Conservation (phyloP, 2,113 vertebrate species). For the Alligator sinensis region DNA sequence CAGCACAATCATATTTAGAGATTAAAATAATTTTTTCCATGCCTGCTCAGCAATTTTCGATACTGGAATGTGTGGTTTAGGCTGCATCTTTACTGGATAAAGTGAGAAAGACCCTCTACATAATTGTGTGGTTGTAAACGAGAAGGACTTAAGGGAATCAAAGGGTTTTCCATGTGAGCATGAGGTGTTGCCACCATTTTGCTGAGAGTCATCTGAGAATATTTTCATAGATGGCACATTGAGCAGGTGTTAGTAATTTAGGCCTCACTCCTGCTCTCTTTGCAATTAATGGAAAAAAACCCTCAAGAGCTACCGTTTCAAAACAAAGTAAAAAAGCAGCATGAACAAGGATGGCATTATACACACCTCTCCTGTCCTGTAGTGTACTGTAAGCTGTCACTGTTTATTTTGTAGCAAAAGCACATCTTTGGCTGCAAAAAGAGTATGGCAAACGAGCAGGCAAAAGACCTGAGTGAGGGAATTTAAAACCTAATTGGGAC, state of each 20-base stretch:
- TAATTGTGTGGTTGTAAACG: neutral
- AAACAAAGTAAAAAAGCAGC: slow-evolving; percentile 64
- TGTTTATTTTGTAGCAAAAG: neutral
- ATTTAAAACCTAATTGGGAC: slow-evolving; percentile 61
- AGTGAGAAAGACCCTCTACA: neutral
- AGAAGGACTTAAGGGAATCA: neutral
- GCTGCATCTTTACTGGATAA: neutral
- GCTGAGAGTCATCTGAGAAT: neutral
- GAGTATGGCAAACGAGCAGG: slow-evolving; percentile 65
- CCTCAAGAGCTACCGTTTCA: slow-evolving; percentile 17
- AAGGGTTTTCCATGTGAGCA: neutral
- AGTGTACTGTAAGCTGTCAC: slow-evolving; percentile 11
- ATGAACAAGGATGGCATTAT: slow-evolving; percentile 72
- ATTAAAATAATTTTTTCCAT: neutral
- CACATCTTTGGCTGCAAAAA: slow-evolving; percentile 48
- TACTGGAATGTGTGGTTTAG: fast-evolving
- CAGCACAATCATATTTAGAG: neutral
- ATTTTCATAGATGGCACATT: slow-evolving; percentile 19
- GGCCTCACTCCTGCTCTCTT: slow-evolving; percentile 53
- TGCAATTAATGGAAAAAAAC: slow-evolving; percentile 60
- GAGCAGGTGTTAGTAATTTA: slow-evolving; percentile 71
- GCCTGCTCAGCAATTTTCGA: neutral
- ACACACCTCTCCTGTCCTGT: neutral
- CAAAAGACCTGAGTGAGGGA: slow-evolving; percentile 66
- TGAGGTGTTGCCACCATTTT: fast-evolving